phyloP scores from a whole-genome alignment of 2,797 vertebrate genomes.

The Kryptolebias ocellatus region DNA sequence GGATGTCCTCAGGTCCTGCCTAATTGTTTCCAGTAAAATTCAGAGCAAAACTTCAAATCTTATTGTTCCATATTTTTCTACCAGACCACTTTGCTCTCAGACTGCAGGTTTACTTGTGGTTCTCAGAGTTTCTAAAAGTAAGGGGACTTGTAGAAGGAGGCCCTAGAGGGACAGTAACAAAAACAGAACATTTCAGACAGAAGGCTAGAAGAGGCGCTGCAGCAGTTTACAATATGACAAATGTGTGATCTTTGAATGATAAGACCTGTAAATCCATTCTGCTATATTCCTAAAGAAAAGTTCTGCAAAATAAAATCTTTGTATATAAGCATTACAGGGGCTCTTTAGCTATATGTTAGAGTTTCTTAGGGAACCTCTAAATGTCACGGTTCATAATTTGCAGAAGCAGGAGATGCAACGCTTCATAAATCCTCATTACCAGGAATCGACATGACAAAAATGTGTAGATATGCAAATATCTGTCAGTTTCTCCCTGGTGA shows the following conservation, averaged over 20 bases:
- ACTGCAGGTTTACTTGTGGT: no score
- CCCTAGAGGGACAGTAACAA: neutral
- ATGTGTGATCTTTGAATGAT: neutral
- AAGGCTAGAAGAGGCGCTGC: neutral
- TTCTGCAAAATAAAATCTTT: neutral
- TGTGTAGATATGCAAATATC: neutral
- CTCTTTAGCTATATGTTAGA: neutral
- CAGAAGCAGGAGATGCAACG: neutral
- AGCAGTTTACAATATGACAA: neutral
- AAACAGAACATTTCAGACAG: neutral
- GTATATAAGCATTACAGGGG: neutral
- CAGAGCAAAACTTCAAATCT: no score
- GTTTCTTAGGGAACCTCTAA: neutral
- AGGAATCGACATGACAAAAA: neutral
- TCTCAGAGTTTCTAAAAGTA: no score
- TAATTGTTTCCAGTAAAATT: neutral
- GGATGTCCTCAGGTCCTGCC: fast-evolving
- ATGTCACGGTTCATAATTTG: neutral
- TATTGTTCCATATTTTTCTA: no score
- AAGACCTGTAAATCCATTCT: neutral
- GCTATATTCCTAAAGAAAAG: neutral
- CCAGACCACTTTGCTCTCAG: no score
- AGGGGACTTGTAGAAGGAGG: neutral
- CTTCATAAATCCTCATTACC: neutral
- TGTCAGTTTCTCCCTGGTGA: neutral